Base-by-base conservation (phyloP, 1,140 invertebrate species). In the Drosophila grimshawi region DNA sequence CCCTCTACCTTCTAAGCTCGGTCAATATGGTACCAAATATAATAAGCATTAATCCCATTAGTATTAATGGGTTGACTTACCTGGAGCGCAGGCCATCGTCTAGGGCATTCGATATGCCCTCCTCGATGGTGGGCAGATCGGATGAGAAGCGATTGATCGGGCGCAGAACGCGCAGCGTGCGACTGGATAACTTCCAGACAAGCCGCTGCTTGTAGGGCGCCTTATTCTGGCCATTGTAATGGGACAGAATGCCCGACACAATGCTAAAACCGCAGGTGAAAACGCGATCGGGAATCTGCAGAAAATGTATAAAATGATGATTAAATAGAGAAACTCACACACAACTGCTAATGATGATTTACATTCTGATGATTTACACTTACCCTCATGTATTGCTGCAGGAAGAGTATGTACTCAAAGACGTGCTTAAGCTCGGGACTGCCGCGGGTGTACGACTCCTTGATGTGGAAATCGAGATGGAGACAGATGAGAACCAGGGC, bases 121-220 rank as follows among this genome's bases (percentile, higher is more conserved):
- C 96, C 85, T 95, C 95, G 83, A 96, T 96, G 76, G 95, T 96
- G 52, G 96, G 95, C 78, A 96, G 93, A 51, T 95, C 94, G 5
- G 95, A 95, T 30, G 94, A 95, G 59, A 96, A 94, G 75, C 95
- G 95, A 88, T 96, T 95, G 57, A 96, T 96, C 2, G 96, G 96
- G 59, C 96, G 94, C 68, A 96, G 93, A 71, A 96, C 94, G 80
- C 95, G 93, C 55, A 95, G 94, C 51, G 95, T 96, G 62, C 95
- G 92, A 60, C 94, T 95, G 61, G 94, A 95, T 37, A 95, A 92
- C 82, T 94, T 93, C 96, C 96, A 96, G 62, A 96, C 95, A 52
- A 97, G 94, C 48, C 95, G 94, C 92, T 97, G 96, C 30, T 95
- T 94, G 78, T 96, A 94, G 11, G 95, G 95, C 71, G 94, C 94